A percentile compares a stretch with the other conserved stretches of the same genome.
Evolutionary conservation across 2,888 invertebrate genomes (phyloP).

Genomic region (Ormyrus labotus): DNA sequence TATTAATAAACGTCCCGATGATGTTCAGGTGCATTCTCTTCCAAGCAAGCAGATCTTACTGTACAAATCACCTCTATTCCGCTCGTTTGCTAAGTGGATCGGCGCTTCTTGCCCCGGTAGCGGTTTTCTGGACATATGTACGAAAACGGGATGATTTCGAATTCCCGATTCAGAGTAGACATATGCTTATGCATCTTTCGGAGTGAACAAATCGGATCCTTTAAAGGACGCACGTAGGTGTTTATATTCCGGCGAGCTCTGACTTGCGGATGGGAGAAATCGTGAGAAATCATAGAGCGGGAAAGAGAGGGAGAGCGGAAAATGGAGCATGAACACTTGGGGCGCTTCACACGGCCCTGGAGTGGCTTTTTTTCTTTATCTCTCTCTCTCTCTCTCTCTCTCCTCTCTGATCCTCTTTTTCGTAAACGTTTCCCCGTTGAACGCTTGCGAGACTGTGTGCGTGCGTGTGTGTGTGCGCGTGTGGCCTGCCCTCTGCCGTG

Average conservation of each 20-base stretch:
- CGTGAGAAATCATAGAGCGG: slow-evolving; percentile 2
- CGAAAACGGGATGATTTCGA: slow-evolving; percentile 10
- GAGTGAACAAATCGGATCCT: background rate
- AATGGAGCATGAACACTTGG: slow-evolving; percentile 55
- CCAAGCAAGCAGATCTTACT: background rate
- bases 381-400: slow-evolving; percentile 23
- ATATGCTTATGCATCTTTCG: background rate
- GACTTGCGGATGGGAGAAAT: background rate
- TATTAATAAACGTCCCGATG: slow-evolving; percentile 46
- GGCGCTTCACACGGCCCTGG: slow-evolving; percentile 59
- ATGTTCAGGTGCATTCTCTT: background rate
- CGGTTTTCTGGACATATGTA: background rate
- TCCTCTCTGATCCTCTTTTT: slow-evolving; percentile 44
- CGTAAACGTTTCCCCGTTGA: slow-evolving; percentile 43
- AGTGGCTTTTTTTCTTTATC: slow-evolving; percentile 34
- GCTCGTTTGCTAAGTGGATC: background rate
- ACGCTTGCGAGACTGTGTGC: slow-evolving; percentile 18
- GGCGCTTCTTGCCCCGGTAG: background rate
- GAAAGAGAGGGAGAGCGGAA: slow-evolving; percentile 45
- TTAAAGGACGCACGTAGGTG: background rate
- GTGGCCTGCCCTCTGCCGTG: slow-evolving; percentile 70
- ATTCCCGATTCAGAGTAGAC: too few species aligned
- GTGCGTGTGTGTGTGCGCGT: slow-evolving; percentile 32
- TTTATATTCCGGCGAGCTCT: too few species aligned
- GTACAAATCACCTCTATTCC: background rate